Conservation (phyloP, 2,888 invertebrate genomes). For the Clusia tigrina region DNA sequence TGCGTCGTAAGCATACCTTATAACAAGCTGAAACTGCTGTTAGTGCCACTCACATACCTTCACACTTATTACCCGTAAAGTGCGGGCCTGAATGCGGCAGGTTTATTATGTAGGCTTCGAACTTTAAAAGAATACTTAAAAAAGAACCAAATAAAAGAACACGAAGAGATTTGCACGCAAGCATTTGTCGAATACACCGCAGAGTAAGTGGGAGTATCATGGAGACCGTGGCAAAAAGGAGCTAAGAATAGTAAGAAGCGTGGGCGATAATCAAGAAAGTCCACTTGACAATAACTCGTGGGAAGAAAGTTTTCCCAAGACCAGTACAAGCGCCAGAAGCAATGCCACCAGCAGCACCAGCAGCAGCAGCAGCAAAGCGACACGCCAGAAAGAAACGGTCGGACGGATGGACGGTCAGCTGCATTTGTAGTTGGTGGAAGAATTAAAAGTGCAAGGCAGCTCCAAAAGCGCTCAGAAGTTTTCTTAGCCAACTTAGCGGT, state of each 20-base stretch:
- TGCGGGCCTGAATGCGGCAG: not conserved
- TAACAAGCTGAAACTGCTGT: too few relatives aligned
- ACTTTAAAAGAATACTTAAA: too few relatives aligned
- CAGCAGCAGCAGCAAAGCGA: not conserved
- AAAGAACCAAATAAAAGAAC: not conserved
- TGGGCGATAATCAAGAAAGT: conserved; percentile 1
- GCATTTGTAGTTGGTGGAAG: not conserved
- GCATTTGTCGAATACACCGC: conserved; percentile 4
- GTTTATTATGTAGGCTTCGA: not conserved
- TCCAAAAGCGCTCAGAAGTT: not conserved
- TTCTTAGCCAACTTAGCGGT: not conserved
- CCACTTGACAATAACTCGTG: not conserved
- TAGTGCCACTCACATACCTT: too few relatives aligned
- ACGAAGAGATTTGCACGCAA: not conserved
- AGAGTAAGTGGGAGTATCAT: too few relatives aligned
- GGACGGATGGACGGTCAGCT: too few relatives aligned
- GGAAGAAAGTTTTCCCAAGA: conserved; percentile 2
- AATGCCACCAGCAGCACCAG: not conserved
- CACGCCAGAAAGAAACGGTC: not conserved
- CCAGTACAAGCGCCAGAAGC: not conserved
- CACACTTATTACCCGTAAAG: too few relatives aligned
- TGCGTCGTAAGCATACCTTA: too few relatives aligned
- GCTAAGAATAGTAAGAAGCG: not conserved
- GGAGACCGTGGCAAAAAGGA: not conserved
- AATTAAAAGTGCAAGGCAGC: conserved; percentile 5